phyloP scores from a whole-genome alignment of 2,113 vertebrate genomes.

The Nycticebus coucang region DNA sequence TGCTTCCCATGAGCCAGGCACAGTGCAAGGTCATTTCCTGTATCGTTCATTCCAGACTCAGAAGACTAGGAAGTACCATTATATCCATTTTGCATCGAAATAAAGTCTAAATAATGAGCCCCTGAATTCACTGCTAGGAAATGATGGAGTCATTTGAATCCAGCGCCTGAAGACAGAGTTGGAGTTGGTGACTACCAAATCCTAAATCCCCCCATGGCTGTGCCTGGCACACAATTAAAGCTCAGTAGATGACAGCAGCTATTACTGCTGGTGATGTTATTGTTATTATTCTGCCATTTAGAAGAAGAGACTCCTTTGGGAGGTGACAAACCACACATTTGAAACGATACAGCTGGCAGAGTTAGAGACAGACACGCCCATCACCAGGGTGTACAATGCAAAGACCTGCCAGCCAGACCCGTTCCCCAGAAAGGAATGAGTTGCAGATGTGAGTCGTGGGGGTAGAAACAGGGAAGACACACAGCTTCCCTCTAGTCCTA shows the following conservation, averaged over 20 bases:
- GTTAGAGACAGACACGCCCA: neutral
- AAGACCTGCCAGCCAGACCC: neutral
- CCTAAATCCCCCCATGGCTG: neutral
- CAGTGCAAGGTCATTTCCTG: neutral
- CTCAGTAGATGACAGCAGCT: neutral
- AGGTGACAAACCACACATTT: conserved; percentile 31
- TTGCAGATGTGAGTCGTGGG: neutral
- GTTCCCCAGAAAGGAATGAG: neutral
- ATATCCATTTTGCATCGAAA: neutral
- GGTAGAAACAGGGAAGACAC: neutral
- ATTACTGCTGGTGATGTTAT: neutral
- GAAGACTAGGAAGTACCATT: neutral
- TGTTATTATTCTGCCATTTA: neutral
- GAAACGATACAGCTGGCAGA: neutral
- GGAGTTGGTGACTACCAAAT: no score
- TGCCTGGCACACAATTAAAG: neutral
- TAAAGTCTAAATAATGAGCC: neutral
- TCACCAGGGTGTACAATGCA: neutral
- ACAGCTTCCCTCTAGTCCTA: neutral
- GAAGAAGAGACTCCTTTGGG: conserved; percentile 9
- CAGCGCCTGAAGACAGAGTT: neutral
- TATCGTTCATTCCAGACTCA: neutral
- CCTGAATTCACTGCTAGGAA: neutral
- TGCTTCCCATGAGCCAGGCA: accelerated
- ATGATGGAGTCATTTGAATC: neutral